Conservation (phyloP, 2,797 vertebrate species). For the Taeniopygia guttata region DNA sequence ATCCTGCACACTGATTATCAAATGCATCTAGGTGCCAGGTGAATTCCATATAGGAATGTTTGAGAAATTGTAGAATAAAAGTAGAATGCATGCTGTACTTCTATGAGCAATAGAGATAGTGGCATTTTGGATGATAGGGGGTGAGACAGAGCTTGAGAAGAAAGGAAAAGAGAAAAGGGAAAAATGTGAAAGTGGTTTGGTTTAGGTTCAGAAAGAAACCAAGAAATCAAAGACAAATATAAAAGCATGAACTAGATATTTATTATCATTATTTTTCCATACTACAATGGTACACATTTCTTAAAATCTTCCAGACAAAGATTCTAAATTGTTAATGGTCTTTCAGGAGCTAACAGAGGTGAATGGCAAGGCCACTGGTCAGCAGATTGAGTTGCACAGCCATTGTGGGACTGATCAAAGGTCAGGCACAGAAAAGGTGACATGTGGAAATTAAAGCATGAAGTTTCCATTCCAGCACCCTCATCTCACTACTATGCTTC, state of each 20-base stretch:
- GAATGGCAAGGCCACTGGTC: not conserved
- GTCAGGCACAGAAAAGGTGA: not conserved
- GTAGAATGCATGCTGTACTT: not conserved
- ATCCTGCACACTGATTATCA: not conserved
- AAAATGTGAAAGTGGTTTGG: not conserved
- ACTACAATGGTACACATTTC: not conserved
- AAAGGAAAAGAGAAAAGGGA: not conserved
- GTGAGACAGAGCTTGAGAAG: not conserved
- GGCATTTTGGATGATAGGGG: not conserved
- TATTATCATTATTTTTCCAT: not conserved
- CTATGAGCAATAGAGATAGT: not conserved
- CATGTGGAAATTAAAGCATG: not conserved
- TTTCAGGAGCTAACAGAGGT: conserved; percentile 3
- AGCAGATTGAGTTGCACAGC: not conserved
- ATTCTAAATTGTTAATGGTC: not conserved
- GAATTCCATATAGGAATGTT: not conserved
- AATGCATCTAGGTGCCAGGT: not conserved
- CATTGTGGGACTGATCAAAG: not conserved
- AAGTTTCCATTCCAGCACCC: not conserved
- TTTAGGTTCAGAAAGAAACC: not conserved
- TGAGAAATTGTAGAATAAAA: not conserved
- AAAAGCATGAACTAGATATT: not conserved
- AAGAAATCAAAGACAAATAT: not conserved
- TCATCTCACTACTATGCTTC: not conserved
- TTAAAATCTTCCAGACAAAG: not conserved